Evolutionary conservation across 2,797 vertebrate genomes (phyloP), one percentile per base, ranked within the genome.

Genomic region (Microchirus variegatus): DNA sequence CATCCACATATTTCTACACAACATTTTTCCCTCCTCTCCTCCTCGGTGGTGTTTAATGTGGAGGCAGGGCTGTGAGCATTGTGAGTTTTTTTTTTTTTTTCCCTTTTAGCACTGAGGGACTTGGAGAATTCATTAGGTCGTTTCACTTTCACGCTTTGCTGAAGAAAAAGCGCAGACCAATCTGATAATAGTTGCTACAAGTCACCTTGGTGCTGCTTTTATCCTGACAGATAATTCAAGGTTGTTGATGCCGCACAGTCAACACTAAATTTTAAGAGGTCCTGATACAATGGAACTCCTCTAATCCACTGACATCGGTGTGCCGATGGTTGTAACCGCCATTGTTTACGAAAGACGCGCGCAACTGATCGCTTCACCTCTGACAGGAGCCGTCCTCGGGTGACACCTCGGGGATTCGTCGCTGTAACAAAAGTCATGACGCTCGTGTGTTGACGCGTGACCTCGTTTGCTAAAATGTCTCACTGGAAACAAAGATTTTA

Each of bases 141-240:
- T 85, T 87, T 86, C 75, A 73, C 75, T 86, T 87, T 88, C 76
- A 86, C 61, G 75, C 75, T 83, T 83, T 81, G 78, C 80, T 81
- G 75, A 79, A 74, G 77, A 77, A 79, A 84, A 76, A 71, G 65
- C 53, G 38, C 67, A 72, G 64, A 73, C 79, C 78, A 81, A 81
- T 83, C 80, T 87, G 81, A 88, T 83, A 84, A 75, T 77, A 73
- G 77, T 73, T 64, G 70, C 80, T 63, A 63, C 68, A 36, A 81
- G 78, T 87, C 84, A 86, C 85, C 82, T 89, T 82, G 78, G 53
- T 9, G 52, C 59, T 61, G 73, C 69, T 83, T 85, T 81, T 72
- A 72, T 78, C 38, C 71, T 63, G 59, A 84, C 53, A 16, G 70
- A 73, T 79, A 74, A 86, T 85, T 85, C 75, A 84, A 83, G 78